phyloP scores from a whole-genome alignment of 1,140 invertebrate species.

The Choristoneura fumiferana region DNA sequence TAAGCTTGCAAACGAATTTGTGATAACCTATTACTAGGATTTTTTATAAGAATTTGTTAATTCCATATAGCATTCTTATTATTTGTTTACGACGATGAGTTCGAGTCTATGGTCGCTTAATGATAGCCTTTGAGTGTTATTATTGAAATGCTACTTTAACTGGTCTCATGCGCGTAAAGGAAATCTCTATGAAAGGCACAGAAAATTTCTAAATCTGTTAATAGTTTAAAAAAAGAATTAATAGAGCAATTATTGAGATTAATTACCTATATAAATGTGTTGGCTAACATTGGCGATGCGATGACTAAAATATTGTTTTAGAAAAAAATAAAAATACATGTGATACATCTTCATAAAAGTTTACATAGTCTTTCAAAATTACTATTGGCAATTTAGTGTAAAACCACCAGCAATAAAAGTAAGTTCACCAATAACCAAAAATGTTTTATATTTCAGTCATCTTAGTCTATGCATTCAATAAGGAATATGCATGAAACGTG shows the following conservation, averaged over 20 bases:
- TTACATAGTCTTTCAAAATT: no score
- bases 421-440: no score
- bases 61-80: conserved; percentile 54
- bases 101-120: neutral
- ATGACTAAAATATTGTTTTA: conserved; percentile 1
- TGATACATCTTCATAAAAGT: no score
- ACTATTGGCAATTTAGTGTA: no score
- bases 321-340: no score
- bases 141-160: neutral
- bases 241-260: neutral
- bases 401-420: no score
- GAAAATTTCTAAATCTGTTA: neutral
- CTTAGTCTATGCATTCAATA: no score
- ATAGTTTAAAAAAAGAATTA: no score
- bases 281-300: neutral
- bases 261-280: conserved; percentile 8
- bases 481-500: no score
- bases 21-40: conserved; percentile 68
- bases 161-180: neutral
- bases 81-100: neutral
- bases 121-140: neutral
- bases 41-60: conserved; percentile 51
- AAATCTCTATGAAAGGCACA: neutral
- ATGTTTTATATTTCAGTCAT: no score
- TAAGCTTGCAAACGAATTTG: conserved; percentile 34